phyloP scores from a whole-genome alignment of 2,888 invertebrate genomes.

The Synanthedon vespiformis region DNA sequence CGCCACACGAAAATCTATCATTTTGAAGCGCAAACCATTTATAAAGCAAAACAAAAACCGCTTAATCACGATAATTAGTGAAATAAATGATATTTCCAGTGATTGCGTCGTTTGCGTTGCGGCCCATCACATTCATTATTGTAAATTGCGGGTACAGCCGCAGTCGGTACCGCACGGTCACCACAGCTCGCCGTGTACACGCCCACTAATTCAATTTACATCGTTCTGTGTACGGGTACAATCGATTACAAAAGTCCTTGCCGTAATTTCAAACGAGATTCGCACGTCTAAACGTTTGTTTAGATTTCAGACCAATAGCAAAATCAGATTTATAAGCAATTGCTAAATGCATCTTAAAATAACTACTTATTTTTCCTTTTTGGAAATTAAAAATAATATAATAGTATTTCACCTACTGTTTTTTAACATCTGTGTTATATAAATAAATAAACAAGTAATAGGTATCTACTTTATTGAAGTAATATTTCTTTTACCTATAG shows the following conservation, averaged over 20 bases:
- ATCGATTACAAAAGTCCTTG: slow-evolving; percentile 2
- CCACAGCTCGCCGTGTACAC: slow-evolving; percentile 26
- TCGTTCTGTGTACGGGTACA: slow-evolving; percentile 25
- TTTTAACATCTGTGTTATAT: no score
- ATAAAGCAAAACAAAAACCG: not conserved
- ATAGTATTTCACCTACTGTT: no score
- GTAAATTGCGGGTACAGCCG: slow-evolving; percentile 19
- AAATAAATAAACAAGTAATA: no score
- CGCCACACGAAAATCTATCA: no score
- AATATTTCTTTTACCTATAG: not conserved
- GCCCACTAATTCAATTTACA: slow-evolving; percentile 63
- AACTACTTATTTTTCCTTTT: no score
- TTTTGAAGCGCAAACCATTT: no score
- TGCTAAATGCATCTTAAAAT: no score
- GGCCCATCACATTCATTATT: slow-evolving; percentile 14
- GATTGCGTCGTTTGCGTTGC: slow-evolving; percentile 1
- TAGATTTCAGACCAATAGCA: no score
- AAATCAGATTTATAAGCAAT: no score
- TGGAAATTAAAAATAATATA: no score
- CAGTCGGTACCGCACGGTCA: slow-evolving; percentile 14
- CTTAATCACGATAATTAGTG: not conserved
- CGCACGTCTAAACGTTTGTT: no score
- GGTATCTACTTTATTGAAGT: no score
- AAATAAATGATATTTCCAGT: slow-evolving; percentile 4
- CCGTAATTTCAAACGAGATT: not conserved